phyloP scores from a whole-genome alignment of 1,140 invertebrate species.

The Homarus americanus region DNA sequence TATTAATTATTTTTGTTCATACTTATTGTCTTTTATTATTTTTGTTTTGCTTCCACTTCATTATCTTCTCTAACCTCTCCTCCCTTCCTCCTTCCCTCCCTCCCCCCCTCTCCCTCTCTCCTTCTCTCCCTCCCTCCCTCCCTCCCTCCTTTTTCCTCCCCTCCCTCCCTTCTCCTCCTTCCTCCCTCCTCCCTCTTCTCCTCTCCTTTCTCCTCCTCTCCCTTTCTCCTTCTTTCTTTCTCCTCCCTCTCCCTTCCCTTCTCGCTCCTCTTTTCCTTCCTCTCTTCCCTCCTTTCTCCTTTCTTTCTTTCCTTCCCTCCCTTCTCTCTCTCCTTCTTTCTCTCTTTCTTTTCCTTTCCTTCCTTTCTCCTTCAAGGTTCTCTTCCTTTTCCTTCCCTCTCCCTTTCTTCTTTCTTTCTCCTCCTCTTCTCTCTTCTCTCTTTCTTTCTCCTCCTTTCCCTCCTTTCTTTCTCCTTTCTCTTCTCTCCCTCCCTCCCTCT shows the following conservation, averaged over 20 bases:
- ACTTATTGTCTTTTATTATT: too few relatives aligned
- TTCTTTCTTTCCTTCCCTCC: not conserved
- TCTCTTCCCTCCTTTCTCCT: not conserved
- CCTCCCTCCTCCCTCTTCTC: not conserved
- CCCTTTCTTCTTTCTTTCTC: not conserved
- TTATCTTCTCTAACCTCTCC: not conserved
- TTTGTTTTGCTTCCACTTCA: too few relatives aligned
- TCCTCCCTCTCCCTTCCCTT: too few relatives aligned
- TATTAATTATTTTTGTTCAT: too few relatives aligned
- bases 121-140: not conserved
- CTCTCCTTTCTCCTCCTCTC: not conserved
- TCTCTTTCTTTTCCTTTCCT: not conserved
- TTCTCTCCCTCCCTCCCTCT: not conserved
- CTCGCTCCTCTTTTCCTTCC: conserved; percentile 11
- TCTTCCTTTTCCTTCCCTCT: not conserved
- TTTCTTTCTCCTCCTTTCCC: not conserved
- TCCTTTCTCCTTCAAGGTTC: too few relatives aligned
- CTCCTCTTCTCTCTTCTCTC: not conserved
- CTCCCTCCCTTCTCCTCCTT: not conserved
- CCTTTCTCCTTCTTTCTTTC: conserved; percentile 4
- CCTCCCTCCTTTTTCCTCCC: not conserved
- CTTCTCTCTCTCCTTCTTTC: not conserved
- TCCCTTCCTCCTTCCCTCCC: not conserved
- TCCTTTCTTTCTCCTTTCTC: not conserved
- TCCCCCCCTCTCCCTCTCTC: not conserved